phyloP scores from a whole-genome alignment of 1,140 invertebrate species.

The Phthorimaea operculella region DNA sequence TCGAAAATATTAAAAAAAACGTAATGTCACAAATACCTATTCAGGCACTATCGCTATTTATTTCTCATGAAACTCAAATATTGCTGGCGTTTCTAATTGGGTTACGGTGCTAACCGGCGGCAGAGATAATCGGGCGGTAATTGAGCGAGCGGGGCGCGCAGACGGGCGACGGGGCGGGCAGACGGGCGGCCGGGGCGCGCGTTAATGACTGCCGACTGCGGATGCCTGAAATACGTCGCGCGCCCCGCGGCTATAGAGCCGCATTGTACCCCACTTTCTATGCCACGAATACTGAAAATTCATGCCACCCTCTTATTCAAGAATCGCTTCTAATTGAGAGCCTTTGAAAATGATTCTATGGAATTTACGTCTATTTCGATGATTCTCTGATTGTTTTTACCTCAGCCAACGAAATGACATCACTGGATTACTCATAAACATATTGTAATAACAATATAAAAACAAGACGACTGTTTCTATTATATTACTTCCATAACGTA shows the following conservation, averaged over 20 bases:
- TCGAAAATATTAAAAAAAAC: too few relatives aligned
- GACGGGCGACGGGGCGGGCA: slow-evolving; percentile 15
- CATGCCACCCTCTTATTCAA: slow-evolving; percentile 40
- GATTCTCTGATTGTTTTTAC: too few relatives aligned
- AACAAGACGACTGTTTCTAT: too few relatives aligned
- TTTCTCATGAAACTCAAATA: background rate
- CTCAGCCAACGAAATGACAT: too few relatives aligned
- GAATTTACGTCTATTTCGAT: too few relatives aligned
- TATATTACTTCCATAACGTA: too few relatives aligned
- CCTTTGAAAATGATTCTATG: slow-evolving; percentile 6
- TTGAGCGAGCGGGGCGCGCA: slow-evolving; percentile 30
- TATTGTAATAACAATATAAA: too few relatives aligned
- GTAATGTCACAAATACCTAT: too few relatives aligned
- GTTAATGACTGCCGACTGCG: slow-evolving; percentile 55
- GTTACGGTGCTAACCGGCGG: background rate
- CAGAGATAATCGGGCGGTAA: slow-evolving; percentile 46
- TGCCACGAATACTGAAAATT: slow-evolving; percentile 54
- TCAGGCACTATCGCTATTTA: too few relatives aligned
- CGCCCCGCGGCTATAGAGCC: slow-evolving; percentile 44
- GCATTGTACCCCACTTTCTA: slow-evolving; percentile 56
- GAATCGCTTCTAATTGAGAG: slow-evolving; percentile 32
- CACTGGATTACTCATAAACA: background rate
- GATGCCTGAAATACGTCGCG: slow-evolving; percentile 61
- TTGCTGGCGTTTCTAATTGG: slow-evolving; percentile 12
- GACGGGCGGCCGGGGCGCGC: slow-evolving; percentile 21